Conservation (phyloP, 2,113 vertebrate genomes). For the Thamnophis sirtalis region DNA sequence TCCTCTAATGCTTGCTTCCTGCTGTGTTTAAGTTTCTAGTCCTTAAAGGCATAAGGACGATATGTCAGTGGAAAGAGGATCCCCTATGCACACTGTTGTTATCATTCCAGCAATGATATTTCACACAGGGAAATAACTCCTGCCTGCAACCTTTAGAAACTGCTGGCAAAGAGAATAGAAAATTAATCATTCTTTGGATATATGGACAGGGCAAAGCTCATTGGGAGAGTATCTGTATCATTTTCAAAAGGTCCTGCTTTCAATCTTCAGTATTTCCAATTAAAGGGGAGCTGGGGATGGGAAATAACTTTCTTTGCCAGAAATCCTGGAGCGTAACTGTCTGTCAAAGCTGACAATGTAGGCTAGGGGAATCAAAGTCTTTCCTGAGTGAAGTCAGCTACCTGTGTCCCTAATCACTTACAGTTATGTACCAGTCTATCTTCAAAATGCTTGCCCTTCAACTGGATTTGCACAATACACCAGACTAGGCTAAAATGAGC, state of each 20-base stretch:
- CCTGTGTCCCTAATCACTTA: neutral
- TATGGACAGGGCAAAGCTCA: neutral
- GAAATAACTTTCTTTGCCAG: neutral
- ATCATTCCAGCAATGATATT: neutral
- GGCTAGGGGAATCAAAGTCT: neutral
- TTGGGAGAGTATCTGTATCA: neutral
- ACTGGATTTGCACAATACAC: neutral
- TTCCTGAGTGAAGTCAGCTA: neutral
- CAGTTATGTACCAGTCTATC: neutral
- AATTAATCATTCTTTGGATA: neutral
- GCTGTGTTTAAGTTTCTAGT: neutral
- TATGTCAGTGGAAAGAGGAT: neutral
- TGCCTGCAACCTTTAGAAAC: neutral
- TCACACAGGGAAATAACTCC: neutral
- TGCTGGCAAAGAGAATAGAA: neutral
- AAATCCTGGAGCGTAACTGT: neutral
- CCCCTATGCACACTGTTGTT: neutral
- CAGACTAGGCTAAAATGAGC: neutral
- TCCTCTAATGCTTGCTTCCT: neutral
- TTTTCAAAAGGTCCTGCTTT: neutral
- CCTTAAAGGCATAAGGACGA: neutral
- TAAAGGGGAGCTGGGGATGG: neutral
- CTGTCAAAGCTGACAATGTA: neutral
- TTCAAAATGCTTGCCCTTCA: neutral
- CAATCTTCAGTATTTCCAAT: neutral